These are phyloP conservation scores for Tamias sibiricus DNA, from an alignment of 2,113 vertebrate species.

Conservation along the genomic window DNA sequence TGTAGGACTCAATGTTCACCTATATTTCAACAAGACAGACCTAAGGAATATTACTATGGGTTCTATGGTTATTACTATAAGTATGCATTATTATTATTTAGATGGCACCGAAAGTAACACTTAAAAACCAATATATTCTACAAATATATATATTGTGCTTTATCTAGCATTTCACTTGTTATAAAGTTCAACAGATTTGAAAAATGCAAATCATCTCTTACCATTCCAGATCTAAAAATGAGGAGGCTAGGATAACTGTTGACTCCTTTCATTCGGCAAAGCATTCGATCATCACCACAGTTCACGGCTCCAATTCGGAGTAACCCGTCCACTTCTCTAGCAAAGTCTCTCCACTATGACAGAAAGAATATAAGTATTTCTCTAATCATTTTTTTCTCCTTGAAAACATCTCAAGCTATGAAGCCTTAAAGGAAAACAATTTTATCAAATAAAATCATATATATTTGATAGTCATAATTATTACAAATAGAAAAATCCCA, in stretches of 20 bases:
- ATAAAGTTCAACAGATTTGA: not conserved
- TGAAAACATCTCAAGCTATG: not conserved
- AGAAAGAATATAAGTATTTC: not conserved
- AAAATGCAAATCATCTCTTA: conserved; percentile 80
- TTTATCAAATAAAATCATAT: conserved; percentile 45
- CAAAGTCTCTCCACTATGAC: conserved; percentile 96
- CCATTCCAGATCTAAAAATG: conserved; percentile 93
- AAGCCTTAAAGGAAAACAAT: not conserved
- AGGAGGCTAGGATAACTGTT: conserved; percentile 97
- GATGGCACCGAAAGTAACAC: conserved; percentile 33
- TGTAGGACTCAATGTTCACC: too few species aligned
- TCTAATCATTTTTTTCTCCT: not conserved
- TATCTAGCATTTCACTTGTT: conserved; percentile 24
- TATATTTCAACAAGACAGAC: too few species aligned
- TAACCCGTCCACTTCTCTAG: conserved; percentile 97
- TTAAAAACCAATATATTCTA: not conserved
- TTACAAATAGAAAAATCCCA: not conserved
- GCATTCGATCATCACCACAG: conserved; percentile 96
- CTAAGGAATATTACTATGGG: too few species aligned
- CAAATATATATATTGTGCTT: not conserved
- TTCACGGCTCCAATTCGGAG: conserved; percentile 97
- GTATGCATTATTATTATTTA: not conserved
- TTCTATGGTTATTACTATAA: too few species aligned
- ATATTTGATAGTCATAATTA: not conserved
- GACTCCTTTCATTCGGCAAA: conserved; percentile 96